Evolutionary conservation across 2,888 invertebrate genomes (phyloP).

Genomic region (Drosophila colorata): DNA sequence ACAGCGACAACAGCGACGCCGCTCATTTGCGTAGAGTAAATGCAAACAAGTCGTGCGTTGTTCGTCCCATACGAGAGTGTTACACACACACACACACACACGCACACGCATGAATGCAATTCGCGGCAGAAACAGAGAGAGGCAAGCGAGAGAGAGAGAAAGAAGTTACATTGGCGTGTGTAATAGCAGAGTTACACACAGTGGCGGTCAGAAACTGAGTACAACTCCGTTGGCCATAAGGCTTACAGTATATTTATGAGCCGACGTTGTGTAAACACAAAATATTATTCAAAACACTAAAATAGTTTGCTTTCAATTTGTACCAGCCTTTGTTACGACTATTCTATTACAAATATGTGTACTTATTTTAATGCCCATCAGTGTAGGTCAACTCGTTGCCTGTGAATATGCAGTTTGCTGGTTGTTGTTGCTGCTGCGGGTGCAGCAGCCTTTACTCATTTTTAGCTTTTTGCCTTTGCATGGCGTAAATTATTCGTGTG

Average conservation of each 20-base stretch:
- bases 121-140: slow-evolving; percentile 34
- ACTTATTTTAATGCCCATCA: slow-evolving; percentile 18
- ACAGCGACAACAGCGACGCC: slow-evolving; percentile 57
- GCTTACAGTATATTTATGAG: not conserved
- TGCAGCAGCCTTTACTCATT: slow-evolving; percentile 70
- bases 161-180: slow-evolving; percentile 61
- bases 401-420: slow-evolving; percentile 41
- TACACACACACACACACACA: slow-evolving; percentile 31
- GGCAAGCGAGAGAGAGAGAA: slow-evolving; percentile 23
- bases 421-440: slow-evolving; percentile 26
- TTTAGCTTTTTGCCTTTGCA: slow-evolving; percentile 75
- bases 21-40: slow-evolving; percentile 80
- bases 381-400: slow-evolving; percentile 53
- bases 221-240: not conserved
- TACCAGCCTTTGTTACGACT: not conserved
- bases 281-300: not conserved
- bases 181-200: slow-evolving; percentile 60
- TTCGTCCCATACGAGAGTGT: slow-evolving; percentile 46
- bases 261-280: not conserved
- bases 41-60: slow-evolving; percentile 70
- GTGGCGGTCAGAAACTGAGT: slow-evolving; percentile 26
- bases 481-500: slow-evolving; percentile 80
- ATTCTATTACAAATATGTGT: slow-evolving; percentile 7
- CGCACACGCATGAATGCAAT: slow-evolving; percentile 73
- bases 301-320: not conserved